phyloP scores from a whole-genome alignment of 2,888 invertebrate genomes.

The Lamproptera curius region DNA sequence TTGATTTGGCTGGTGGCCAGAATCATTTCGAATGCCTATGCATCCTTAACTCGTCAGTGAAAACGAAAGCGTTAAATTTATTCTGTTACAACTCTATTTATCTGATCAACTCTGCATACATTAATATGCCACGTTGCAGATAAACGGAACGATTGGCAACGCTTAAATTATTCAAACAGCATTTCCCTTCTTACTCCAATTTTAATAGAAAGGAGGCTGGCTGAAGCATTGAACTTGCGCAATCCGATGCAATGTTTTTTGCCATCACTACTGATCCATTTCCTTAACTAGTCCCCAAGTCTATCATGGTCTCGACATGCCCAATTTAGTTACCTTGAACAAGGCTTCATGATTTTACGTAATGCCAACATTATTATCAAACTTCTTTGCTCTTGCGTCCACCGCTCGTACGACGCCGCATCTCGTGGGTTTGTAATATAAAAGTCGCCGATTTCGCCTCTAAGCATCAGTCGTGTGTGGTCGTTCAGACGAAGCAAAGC shows the following conservation, averaged over 20 bases:
- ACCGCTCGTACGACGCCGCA: conserved; percentile 52
- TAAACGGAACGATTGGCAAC: conserved; percentile 13
- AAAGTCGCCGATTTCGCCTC: conserved; percentile 56
- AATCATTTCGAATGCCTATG: conserved; percentile 32
- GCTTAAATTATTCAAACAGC: conserved; percentile 20
- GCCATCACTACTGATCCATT: conserved; percentile 15
- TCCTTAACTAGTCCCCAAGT: conserved; percentile 1
- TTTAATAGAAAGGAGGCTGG: conserved; percentile 19
- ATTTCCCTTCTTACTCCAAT: conserved; percentile 19
- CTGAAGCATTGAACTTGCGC: conserved; percentile 3
- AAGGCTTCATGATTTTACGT: conserved; percentile 64
- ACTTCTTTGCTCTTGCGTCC: conserved; percentile 73
- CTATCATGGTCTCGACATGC: conserved; percentile 28
- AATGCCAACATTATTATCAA: conserved; percentile 72
- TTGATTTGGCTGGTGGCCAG: conserved; percentile 31
- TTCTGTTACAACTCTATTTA: conserved; percentile 34
- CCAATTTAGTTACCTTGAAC: conserved; percentile 65
- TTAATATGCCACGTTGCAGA: conserved; percentile 16
- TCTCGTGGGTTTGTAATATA: conserved; percentile 68
- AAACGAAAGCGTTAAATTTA: conserved; percentile 35
- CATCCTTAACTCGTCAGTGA: conserved; percentile 31
- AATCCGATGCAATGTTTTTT: conserved; percentile 10
- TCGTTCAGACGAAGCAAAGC: conserved; percentile 71
- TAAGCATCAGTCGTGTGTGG: conserved; percentile 74
- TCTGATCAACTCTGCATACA: conserved; percentile 26